Base-by-base conservation (phyloP, 2,797 vertebrate genomes). In the Anguilla megastoma region DNA sequence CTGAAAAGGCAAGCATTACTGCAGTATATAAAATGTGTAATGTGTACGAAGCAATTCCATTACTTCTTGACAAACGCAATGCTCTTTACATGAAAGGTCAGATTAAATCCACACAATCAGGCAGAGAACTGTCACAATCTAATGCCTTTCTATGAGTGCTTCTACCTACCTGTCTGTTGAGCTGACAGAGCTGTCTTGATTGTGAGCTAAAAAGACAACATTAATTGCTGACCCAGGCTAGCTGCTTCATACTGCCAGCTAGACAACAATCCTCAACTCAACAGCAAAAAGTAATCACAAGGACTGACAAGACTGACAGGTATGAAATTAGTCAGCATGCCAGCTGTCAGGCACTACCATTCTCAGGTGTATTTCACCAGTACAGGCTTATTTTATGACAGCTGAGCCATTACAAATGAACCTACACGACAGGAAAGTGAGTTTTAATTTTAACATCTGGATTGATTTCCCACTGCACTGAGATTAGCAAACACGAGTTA, bases 31-130 rank as follows among this genome's bases (percentile, higher is more conserved):
- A 16, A 56, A 27, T 1, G 7, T 52, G 33, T 9, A 18, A 10
- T 27, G 33, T 12, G n/a, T 50, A 54, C 4, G 12, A 56, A 52
- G 50, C 12, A 48, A 82, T 30, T 56, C 14, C 7, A n/a, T 84
- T 54, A 9, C 48, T 45, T 27, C 54, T 52, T 58, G 30, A 54
- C n/a, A 30, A 12, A 56, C 33, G 52, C 9, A 33, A 56, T 84
- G 52, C 9, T 82, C 41, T 82, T 79, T 18, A 50, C 79, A 18
- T 48, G 79, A 48, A 84, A 84, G n/a, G 30, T 84, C 83, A 12
- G 52, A 56, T 56, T 84, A 56, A 58, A 54, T 54, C 50, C 52
- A 33, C 27, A 54, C 27, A 30, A 56, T 84, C 21, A n/a, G 5
- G 41, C 4, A 82, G 79, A 21, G 41, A 82, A 7, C 50, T 82